Evolutionary conservation across 1,140 invertebrate genomes (phyloP), one percentile per base, ranked within the genome.

Genomic region (Acarapis woodi): DNA sequence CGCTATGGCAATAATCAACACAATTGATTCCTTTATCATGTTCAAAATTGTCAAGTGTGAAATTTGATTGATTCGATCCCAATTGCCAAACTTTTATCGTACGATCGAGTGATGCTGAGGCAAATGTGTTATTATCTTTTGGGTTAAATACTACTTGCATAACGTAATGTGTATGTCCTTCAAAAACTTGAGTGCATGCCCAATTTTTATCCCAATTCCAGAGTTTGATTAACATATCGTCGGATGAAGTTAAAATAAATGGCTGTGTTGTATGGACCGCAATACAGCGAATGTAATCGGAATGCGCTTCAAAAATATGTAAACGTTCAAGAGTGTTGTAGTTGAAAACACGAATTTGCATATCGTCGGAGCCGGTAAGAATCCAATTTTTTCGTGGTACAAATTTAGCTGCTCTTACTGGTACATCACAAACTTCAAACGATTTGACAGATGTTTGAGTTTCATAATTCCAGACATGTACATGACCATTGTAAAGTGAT

Each of bases 181-280:
- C 85, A 52, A 90, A 93, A 1, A 90, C 76, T 56, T 96, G 87
- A 48, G 93, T 88, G 48, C 85, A 85, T 1, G 72, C 62, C 83
- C 88, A 99, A 47, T 76, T 67, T 51, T 94, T 90, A 20, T 99
- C 90, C 90, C 90, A 99, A 56, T 99, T 96, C 93, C 93, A 99
- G 20, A 99, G 55, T 58, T 99, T 99, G 33, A 99, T 96, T 19
- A 82, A 59, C 76, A 97, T 87, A 52, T 99, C 93, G 68, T 99
- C 85, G 61, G 83, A 90, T 51, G 82, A 82, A 2, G 87, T 96
- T 4, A 99, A 60, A 44, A 99, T 72, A 53, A 83, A 88, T 1
- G 90, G 83, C 49, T 96, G 87, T 32, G 82, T 83, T 8, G 90
- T 90, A 63, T 99, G 93, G 8, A 97, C 71, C 9, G 74, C 79